Evolutionary conservation across 2,797 vertebrate species (phyloP), one percentile per base, ranked within the genome.

Genomic region (Lindbergichthys nudifrons): DNA sequence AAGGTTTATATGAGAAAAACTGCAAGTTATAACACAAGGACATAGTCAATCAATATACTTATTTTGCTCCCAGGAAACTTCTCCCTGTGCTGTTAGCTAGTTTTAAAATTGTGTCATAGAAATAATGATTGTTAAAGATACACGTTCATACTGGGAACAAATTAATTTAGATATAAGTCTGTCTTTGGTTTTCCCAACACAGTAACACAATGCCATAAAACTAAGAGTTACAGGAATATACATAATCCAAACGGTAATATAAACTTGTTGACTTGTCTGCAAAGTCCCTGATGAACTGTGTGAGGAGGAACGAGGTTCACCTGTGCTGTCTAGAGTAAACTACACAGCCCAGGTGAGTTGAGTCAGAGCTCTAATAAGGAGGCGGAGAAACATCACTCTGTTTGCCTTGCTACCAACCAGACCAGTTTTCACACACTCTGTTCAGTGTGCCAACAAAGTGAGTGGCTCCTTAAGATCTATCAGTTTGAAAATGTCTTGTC

Each of bases 191-290:
- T 47, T 48, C 26, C 16, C 0, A 4, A 39, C 30, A 23, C 30
- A 57, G 9, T 26, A 26, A 26, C 26, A 26, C 26, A 13, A 47
- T 50, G 51, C 23, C 5, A 10, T 56, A 47, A 14, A 23, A 6
- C 14, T 12, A 19, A 4, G 12, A 4, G 6, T 57, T 16, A 42
- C 21, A 65, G n/a, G 12, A 18, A 58, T 30, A 13, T 32, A 43
- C 45, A 18, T 32, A 5, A 41, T 43, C 4, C 9, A 11, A 7
- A 0, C 0, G 0, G 0, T 26, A 50, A 61, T 32, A 23, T 8
- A 21, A 36, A 47, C 15, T 2, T 14, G 10, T 9, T 36, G 32
- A 36, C 32, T 36, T 36, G 32, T 36, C 32, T 7, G 32, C 32
- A 36, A 36, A 9, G 6, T 7, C 32, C 32, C 32, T 36, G 32